A percentile compares a stretch with the other conserved stretches of the same genome.
Conservation (phyloP, 2,113 vertebrate species). For the Semnornis frantzii region DNA sequence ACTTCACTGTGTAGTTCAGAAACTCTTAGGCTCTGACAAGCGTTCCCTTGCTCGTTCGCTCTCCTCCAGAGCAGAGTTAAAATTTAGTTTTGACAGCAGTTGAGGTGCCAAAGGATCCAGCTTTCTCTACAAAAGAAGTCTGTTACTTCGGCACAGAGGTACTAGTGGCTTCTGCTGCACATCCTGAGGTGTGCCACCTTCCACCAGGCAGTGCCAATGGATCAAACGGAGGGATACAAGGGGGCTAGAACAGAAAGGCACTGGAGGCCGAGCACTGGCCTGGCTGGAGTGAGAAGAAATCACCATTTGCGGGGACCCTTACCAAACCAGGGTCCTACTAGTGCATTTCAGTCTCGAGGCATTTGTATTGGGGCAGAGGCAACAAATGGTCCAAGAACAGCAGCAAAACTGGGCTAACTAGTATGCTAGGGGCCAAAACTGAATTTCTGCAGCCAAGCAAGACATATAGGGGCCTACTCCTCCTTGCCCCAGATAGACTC, state of each 20-base stretch:
- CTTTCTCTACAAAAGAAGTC: not conserved
- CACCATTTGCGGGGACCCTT: not conserved
- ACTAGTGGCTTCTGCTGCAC: not conserved
- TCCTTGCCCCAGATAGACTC: constrained; percentile 35
- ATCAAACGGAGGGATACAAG: not conserved
- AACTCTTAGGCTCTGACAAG: not conserved
- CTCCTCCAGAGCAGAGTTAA: not conserved
- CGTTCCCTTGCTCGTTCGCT: not conserved
- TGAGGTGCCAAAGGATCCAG: not conserved
- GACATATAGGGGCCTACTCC: constrained; percentile 8
- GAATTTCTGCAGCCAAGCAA: not conserved
- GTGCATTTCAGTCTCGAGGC: not conserved
- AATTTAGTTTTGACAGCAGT: not conserved
- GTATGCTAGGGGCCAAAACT: not conserved
- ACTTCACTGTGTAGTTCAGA: not conserved
- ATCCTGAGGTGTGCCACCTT: not conserved
- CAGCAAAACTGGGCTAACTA: not conserved
- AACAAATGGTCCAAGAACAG: fast-evolving
- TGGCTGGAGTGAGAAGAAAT: not conserved
- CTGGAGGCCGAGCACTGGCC: not conserved
- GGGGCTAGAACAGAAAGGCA: not conserved
- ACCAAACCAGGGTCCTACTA: not conserved
- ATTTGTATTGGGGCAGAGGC: not conserved
- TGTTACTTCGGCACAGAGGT: not conserved
- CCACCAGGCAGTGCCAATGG: not conserved